phyloP scores from a whole-genome alignment of 2,113 vertebrate genomes.

The Promerops cafer region DNA sequence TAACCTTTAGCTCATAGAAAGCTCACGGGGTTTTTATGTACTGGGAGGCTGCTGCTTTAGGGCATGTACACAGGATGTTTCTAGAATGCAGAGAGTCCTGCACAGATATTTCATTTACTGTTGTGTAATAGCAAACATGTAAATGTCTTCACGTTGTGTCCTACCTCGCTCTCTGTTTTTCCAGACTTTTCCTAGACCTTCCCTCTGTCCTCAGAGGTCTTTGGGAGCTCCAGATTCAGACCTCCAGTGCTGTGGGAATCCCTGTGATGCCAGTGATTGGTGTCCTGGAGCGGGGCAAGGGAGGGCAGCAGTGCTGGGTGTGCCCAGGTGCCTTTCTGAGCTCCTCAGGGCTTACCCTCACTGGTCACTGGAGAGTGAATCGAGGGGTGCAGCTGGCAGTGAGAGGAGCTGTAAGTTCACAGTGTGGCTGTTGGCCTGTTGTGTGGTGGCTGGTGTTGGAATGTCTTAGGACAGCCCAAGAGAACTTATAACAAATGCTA shows the following conservation, averaged over 20 bases:
- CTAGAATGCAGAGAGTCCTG: neutral
- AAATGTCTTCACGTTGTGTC: neutral
- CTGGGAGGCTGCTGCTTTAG: neutral
- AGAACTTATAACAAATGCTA: neutral
- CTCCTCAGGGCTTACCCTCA: rapidly evolving
- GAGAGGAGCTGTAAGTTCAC: neutral
- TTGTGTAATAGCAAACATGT: neutral
- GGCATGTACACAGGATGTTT: neutral
- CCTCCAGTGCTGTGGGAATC: neutral
- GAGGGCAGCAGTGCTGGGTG: neutral
- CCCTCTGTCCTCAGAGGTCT: neutral
- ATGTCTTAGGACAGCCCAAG: neutral
- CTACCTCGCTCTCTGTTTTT: neutral
- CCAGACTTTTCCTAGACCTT: neutral
- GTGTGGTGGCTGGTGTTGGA: neutral
- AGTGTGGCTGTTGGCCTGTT: neutral
- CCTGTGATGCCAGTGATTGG: neutral
- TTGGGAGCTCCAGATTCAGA: neutral
- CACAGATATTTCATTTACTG: neutral
- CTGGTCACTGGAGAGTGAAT: neutral
- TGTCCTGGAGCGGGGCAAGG: neutral
- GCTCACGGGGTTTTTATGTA: neutral
- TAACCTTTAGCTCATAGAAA: neutral
- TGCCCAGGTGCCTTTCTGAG: neutral
- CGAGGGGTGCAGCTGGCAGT: neutral